Evolutionary conservation across 2,113 vertebrate genomes (phyloP).

Genomic region (Myxocyprinus asiaticus): DNA sequence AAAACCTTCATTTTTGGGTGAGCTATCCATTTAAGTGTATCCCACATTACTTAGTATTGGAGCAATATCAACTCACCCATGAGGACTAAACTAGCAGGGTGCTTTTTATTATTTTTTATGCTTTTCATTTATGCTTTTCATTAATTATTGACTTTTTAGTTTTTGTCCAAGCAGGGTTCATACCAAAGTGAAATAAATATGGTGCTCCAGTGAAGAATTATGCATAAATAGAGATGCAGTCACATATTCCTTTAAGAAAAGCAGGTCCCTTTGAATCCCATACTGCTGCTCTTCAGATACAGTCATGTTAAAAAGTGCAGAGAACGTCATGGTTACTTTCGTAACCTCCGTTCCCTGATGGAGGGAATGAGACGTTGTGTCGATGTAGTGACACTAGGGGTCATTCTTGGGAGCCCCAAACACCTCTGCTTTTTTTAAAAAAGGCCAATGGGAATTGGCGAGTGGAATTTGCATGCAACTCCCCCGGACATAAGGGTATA

Average conservation of each 20-base stretch:
- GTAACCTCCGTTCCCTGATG: too few species aligned
- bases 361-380: too few species aligned
- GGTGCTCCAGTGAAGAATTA: background rate
- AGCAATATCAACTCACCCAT: background rate
- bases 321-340: too few species aligned
- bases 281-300: background rate
- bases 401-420: too few species aligned
- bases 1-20: too few species aligned
- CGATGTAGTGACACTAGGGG: too few species aligned
- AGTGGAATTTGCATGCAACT: too few species aligned
- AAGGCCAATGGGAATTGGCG: too few species aligned
- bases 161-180: slow-evolving; percentile 10
- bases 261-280: background rate
- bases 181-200: slow-evolving; percentile 32
- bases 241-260: slow-evolving; percentile 15
- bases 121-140: slow-evolving; percentile 14
- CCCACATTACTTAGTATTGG: too few species aligned
- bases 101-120: background rate
- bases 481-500: too few species aligned
- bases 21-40: too few species aligned
- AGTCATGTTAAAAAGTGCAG: slow-evolving; percentile 28
- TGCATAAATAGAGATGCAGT: slow-evolving; percentile 4
- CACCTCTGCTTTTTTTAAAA: too few species aligned
- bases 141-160: slow-evolving; percentile 3
- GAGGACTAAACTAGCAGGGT: background rate